phyloP scores from a whole-genome alignment of 2,888 invertebrate species.

The Nyleta sp. region DNA sequence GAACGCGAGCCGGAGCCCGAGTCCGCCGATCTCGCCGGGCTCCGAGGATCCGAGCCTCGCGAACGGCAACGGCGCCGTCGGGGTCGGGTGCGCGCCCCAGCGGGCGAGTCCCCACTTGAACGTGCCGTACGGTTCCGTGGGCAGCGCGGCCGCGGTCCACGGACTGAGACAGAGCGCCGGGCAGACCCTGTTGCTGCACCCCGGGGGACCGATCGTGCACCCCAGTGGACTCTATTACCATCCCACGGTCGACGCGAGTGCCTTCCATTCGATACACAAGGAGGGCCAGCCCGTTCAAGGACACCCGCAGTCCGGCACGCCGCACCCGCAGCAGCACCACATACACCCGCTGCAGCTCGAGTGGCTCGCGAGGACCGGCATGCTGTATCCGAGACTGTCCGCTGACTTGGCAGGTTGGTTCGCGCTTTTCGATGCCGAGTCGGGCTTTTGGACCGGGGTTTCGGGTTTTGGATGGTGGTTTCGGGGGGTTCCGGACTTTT shows the following conservation, averaged over 20 bases:
- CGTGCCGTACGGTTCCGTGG: constrained; percentile 67
- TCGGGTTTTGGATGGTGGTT: no score
- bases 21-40: constrained; percentile 93
- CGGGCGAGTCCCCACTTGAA: constrained; percentile 54
- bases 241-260: constrained; percentile 76
- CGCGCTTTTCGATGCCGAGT: no score
- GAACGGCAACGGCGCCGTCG: constrained; percentile 63
- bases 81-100: constrained; percentile 38
- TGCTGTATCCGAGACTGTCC: constrained; percentile 95
- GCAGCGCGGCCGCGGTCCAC: constrained; percentile 68
- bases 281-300: constrained; percentile 81
- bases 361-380: constrained; percentile 95
- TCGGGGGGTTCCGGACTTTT: no score
- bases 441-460: no score
- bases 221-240: constrained; percentile 79
- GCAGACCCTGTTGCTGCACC: constrained; percentile 77
- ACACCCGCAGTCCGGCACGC: constrained; percentile 72
- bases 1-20: constrained; percentile 86
- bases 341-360: constrained; percentile 89
- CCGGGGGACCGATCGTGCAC: constrained; percentile 77
- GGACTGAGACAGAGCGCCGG: constrained; percentile 73
- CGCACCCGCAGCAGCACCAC: constrained; percentile 87
- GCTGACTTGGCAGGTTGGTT: constrained; percentile 88
- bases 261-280: constrained; percentile 83
- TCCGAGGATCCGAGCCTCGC: constrained; percentile 86